These are phyloP conservation scores for Clivina fossor DNA, from an alignment of 2,888 invertebrate species.

Conservation along the genomic window DNA sequence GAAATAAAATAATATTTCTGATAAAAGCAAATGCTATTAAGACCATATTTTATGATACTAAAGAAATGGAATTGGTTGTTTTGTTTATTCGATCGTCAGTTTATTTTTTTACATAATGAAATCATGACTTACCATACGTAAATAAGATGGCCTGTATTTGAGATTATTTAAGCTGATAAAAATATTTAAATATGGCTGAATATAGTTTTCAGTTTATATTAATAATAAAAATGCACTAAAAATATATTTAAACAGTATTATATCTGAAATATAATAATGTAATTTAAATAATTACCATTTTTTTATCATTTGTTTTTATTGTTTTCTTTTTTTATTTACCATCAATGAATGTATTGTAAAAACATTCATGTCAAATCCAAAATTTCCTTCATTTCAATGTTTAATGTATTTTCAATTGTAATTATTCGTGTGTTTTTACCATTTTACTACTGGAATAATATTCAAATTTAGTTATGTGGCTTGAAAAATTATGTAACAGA, in stretches of 20 bases:
- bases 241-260: conserved; percentile 22
- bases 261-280: conserved; percentile 25
- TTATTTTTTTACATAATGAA: background rate
- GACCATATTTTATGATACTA: background rate
- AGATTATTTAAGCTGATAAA: conserved; percentile 11
- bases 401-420: background rate
- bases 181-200: conserved; percentile 19
- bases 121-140: conserved; percentile 15
- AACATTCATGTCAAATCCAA: too few species aligned
- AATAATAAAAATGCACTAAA: conserved; percentile 24
- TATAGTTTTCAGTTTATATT: conserved; percentile 11
- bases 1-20: background rate
- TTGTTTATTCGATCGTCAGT: background rate
- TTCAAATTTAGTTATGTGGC: too few species aligned
- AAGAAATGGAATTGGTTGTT: background rate
- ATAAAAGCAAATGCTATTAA: background rate
- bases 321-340: too few species aligned
- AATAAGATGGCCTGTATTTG: conserved; percentile 18
- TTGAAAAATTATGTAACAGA: too few species aligned
- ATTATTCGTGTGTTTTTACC: background rate
- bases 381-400: too few species aligned
- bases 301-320: too few species aligned
- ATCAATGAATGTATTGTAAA: too few species aligned
- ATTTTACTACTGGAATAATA: background rate
- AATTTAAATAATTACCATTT: conserved; percentile 10